Evolutionary conservation across 2,888 invertebrate species (phyloP), one percentile per base, ranked within the genome.

Genomic region (Drosophila lutescens): DNA sequence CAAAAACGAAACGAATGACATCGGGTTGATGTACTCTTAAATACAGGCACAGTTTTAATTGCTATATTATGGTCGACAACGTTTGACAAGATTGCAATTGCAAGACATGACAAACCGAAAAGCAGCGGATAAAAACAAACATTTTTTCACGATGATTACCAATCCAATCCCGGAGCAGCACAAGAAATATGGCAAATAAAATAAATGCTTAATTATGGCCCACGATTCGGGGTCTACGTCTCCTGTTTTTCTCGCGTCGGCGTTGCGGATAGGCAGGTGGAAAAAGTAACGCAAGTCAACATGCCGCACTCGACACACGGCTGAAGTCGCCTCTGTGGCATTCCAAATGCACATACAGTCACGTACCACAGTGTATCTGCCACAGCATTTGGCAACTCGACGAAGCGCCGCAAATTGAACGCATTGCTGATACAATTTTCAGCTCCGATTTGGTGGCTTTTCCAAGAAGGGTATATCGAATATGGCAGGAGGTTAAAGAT

Each of bases 121-220:
- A 36, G n/a, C 47, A 13, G 47, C 30, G 40, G 58, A 62, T 66
- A 63, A 46, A 74, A 67, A 72, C 70, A 79, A 50, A 66, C 46
- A 61, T 70, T 69, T 76, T 61, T 72, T 73, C 67, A 72, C 73
- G 74, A 72, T 84, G 81, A 86, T 84, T 88, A 84, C 84, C 84
- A 88, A 84, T 84, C 71, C 76, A 77, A 79, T 50, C 50, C 40
- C 56, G 53, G 23, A 41, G 85, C 78, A 79, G 67, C 65, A 51
- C 63, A 77, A 76, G 66, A 88, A 88, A 86, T 88, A 86, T 81
- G 85, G 86, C 88, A 86, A 88, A 88, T 84, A 85, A 88, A 87
- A 86, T 89, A 86, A 89, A 79, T 87, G 89, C 81, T 87, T 89
- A 89, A 89, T 89, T 87, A 86, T 81, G 77, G 79, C 74, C 70